Conservation (phyloP, 2,113 vertebrate genomes). For the Aviceda subcristata region DNA sequence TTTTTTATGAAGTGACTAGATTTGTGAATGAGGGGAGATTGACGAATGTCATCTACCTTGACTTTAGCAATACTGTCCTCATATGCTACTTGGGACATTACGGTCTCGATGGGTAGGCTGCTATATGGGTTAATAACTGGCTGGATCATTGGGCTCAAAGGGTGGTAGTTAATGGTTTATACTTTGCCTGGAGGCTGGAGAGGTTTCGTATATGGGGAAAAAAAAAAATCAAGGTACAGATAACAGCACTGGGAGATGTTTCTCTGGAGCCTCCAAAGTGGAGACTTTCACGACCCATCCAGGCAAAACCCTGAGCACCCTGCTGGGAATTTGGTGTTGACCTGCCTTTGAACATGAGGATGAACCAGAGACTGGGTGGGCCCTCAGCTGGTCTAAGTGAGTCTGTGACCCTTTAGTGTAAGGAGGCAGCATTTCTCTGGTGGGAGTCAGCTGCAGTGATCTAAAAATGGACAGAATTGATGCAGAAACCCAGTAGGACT, state of each 20-base stretch:
- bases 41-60: neutral
- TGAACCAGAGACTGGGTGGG: neutral
- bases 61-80: neutral
- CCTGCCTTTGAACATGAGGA: neutral
- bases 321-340: neutral
- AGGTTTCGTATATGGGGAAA: neutral
- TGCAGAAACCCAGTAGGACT: neutral
- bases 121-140: neutral
- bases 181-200: neutral
- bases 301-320: neutral
- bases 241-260: neutral
- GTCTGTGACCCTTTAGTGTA: neutral
- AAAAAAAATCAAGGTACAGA: neutral
- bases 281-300: neutral
- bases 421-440: neutral
- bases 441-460: neutral
- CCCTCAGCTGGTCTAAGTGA: neutral
- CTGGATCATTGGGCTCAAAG: neutral
- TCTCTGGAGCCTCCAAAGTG: neutral
- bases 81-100: neutral
- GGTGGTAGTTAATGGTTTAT: neutral
- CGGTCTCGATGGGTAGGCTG: fast-evolving
- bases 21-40: neutral
- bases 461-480: neutral
- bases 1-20: neutral